Percentiles rank a stretch among this genome's conserved stretches.
Evolutionary conservation across 1,140 invertebrate species (phyloP).

Genomic region (Colletes gigas): DNA sequence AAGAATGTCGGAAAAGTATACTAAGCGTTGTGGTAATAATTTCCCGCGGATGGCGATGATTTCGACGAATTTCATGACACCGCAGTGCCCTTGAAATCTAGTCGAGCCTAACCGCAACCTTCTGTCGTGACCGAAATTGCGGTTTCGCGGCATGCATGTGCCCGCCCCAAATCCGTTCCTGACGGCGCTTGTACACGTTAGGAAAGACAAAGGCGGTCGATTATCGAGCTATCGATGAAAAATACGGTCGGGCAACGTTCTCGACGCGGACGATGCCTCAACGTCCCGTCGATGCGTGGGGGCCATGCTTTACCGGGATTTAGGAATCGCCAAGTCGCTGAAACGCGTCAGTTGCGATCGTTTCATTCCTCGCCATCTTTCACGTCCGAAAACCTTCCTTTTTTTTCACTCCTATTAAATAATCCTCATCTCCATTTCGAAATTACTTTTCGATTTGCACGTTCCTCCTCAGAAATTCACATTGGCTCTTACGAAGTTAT

Average conservation of each 20-base stretch:
- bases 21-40: no score
- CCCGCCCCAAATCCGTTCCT: background rate
- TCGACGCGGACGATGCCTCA: constrained; percentile 18
- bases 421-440: background rate
- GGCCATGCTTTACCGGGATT: constrained; percentile 25
- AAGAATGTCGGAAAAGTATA: no score
- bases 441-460: no score
- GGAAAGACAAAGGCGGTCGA: constrained; percentile 36
- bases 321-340: constrained; percentile 9
- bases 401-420: background rate
- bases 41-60: background rate
- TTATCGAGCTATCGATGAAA: constrained; percentile 43
- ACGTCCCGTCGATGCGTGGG: constrained; percentile 30
- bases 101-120: constrained; percentile 36
- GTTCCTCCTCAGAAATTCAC: no score
- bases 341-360: constrained; percentile 11
- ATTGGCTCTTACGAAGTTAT: background rate
- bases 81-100: constrained; percentile 44
- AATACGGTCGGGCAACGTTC: constrained; percentile 12
- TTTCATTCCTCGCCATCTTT: background rate
- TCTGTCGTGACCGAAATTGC: constrained; percentile 45
- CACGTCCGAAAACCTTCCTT: background rate
- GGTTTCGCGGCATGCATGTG: constrained; percentile 37
- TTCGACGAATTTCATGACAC: constrained; percentile 14
- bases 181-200: constrained; percentile 23